Base-by-base conservation (phyloP, 2,797 vertebrate species). In the Rhabdomys pumilio region DNA sequence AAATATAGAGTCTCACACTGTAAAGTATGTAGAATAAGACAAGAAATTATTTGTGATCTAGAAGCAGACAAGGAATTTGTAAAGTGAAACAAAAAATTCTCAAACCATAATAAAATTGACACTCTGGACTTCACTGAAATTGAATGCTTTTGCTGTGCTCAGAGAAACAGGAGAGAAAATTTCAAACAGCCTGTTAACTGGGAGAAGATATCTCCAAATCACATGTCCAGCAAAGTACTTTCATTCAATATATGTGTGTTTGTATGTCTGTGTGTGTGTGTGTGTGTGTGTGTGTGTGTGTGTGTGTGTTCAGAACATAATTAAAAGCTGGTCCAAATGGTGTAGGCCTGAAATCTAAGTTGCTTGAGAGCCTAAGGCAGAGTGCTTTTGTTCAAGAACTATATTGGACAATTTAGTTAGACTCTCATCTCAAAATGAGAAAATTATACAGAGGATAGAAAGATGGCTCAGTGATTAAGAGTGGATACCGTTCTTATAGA, bases 11-110 rank as follows among this genome's bases (percentile, higher is more conserved):
- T 14, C n/a, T 38, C 88, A 47, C 77, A 47, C 9, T 88, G 14
- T 91, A 67, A 87, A 80, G 22, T 84, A 75, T 76, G 38, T 75
- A 90, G 63, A 95, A 50, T 55, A 94, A 92, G 85, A 91, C 20
- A 93, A 77, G 61, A 69, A 96, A 97, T 75, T 53, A 44, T 59
- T 88, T 89, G 29, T 61, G n/a, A 85, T 26, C 10, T 84, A 38
- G 44, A 73, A 20, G 59, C 53, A 79, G 61, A 26, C 11, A 93
- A 89, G 69, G 24, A 8, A 24, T 77, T 95, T n/a, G 85, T 82
- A 79, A n/a, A 86, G 1, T 61, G 50, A 94, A 91, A 93, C 22
- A 73, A 77, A 88, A 44, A 29, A 63, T 12, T 63, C 34, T 53
- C 3, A 85, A 91, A 14, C 6, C 22, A 34, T 72, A 57, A 50